phyloP scores from a whole-genome alignment of 2,888 invertebrate species.

The Tolmerus cingulatus region DNA sequence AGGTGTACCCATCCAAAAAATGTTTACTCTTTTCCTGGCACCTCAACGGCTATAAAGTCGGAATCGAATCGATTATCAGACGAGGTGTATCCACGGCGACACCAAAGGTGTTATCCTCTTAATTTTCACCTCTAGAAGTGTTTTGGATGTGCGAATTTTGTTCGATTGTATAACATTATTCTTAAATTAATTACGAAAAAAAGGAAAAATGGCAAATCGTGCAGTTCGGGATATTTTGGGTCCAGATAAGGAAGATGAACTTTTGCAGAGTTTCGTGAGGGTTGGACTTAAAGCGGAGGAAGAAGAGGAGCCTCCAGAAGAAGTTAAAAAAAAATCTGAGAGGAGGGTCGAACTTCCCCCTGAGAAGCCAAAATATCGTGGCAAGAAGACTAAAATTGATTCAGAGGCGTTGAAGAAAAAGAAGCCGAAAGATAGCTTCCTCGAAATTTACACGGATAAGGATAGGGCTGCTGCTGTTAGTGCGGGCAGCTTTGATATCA shows the following conservation, averaged over 20 bases:
- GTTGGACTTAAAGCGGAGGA: constrained; percentile 70
- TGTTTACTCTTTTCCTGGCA: background rate
- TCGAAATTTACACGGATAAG: constrained; percentile 89
- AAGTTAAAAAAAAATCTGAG: constrained; percentile 44
- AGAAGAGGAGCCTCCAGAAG: constrained; percentile 58
- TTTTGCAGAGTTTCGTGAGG: constrained; percentile 81
- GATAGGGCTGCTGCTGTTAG: constrained; percentile 90
- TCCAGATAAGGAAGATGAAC: constrained; percentile 75
- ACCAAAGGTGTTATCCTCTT: background rate
- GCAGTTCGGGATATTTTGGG: constrained; percentile 70
- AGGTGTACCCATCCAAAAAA: constrained; percentile 1
- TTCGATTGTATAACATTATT: background rate
- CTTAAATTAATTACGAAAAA: background rate
- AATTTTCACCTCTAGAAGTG: constrained; percentile 27
- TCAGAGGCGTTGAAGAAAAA: constrained; percentile 57
- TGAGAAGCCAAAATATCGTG: constrained; percentile 54
- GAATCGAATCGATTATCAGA: constrained; percentile 14
- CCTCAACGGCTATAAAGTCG: background rate
- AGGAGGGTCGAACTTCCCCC: constrained; percentile 41
- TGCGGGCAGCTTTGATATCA: constrained; percentile 79
- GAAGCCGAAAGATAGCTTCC: constrained; percentile 63
- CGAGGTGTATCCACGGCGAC: background rate
- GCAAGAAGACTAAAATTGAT: constrained; percentile 55
- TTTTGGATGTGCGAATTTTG: background rate
- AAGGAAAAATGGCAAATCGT: constrained; percentile 49